Percentiles rank a stretch among this genome's conserved stretches.
Evolutionary conservation across 2,888 invertebrate species (phyloP).

Genomic region (Mactromeris polynyma): DNA sequence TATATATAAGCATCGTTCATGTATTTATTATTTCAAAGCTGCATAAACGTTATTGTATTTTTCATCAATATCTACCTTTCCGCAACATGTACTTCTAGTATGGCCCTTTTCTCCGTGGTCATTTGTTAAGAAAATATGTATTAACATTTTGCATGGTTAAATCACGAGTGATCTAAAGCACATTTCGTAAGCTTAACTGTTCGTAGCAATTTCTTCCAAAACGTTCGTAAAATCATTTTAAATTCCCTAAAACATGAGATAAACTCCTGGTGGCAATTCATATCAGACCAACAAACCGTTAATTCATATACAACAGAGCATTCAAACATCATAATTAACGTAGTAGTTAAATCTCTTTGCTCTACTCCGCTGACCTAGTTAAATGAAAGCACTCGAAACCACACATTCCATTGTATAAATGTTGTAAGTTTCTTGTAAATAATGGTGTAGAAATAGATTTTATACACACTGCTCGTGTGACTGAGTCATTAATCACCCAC

Average conservation of each 20-base stretch:
- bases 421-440: background rate
- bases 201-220: background rate
- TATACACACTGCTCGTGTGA: background rate
- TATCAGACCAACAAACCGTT: slow-evolving; percentile 36
- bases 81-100: no score
- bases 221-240: background rate
- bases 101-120: no score
- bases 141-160: no score
- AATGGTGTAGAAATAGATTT: background rate
- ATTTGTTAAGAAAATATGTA: no score
- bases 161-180: no score
- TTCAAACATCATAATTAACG: slow-evolving; percentile 33
- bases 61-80: no score
- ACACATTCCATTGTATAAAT: background rate
- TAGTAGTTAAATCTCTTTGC: background rate
- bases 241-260: no score
- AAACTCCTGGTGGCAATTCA: background rate
- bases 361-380: slow-evolving; percentile 31
- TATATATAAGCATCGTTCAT: no score
- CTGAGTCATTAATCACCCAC: background rate
- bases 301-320: slow-evolving; percentile 24
- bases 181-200: no score
- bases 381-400: background rate
- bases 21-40: no score
- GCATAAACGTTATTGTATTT: no score